Base-by-base conservation (phyloP, 2,797 vertebrate genomes). In the Graptemys geographica region DNA sequence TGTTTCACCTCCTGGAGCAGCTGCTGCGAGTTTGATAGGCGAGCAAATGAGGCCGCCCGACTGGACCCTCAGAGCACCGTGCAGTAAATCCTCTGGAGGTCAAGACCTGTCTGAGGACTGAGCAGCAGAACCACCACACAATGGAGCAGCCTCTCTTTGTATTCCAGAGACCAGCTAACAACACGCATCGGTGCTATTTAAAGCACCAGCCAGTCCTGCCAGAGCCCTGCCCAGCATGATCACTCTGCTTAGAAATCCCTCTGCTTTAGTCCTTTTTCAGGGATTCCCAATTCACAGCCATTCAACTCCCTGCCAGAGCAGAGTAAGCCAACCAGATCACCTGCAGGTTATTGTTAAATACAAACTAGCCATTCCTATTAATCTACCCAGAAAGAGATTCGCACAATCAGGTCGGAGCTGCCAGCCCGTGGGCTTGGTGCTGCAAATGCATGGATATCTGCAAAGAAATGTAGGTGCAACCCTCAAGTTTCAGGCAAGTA, bases 61-160 rank as follows among this genome's bases (percentile, higher is more conserved):
- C 0, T 4, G 25, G 59, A 86, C 1, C 59, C 51, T 49, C 79
- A 72, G 62, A n/a, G 76, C 37, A 3, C 5, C 0, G 16, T 0
- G 0, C 85, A 5, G 25, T 76, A 87, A 83, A 81, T 44, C 33
- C 74, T 0, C 1, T 27, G 2, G 0, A 0, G 74, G 8, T 65
- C n/a, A 23, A 37, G 81, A 56, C 55, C 59, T 56, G 10, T 0
- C 83, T 62, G 28, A 90, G 31, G 33, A 6, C 49, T 31, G 31
- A 52, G 33, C 49, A 23, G 31, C 78, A 51, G 78, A 51, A 11
- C 51, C 31, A 6, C 47, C 49, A 28, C 79, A 52, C 25, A 4
- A 0, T n/a, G 52, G 52, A 25, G 11, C n/a, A 27, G 44, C 8
- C 44, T 79, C 28, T 83, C 21, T 65, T 62, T 31, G 52, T 31